These are phyloP conservation scores for Phrynocephalus vlangalii DNA, from an alignment of 2,797 vertebrate genomes.

Conservation along the genomic window DNA sequence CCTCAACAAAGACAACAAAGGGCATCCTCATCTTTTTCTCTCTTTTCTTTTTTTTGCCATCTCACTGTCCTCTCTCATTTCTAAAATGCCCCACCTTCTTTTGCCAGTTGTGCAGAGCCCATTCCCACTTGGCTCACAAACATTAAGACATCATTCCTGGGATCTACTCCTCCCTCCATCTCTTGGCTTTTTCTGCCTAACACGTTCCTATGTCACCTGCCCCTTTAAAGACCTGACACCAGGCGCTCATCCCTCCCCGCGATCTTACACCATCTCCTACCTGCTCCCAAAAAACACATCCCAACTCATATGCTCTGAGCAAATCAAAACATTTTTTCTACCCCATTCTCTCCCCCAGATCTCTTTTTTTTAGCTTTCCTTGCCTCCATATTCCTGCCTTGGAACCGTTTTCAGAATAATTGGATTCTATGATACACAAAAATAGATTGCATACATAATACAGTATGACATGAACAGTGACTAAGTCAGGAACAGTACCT, in stretches of 20 bases:
- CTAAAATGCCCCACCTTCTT: not conserved
- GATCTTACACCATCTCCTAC: not conserved
- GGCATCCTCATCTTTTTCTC: not conserved
- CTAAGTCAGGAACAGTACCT: not conserved
- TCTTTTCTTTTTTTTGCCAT: not conserved
- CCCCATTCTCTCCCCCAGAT: too few species aligned
- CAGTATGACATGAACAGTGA: not conserved
- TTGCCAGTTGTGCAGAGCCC: not conserved
- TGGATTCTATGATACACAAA: not conserved
- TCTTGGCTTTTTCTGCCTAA: not conserved
- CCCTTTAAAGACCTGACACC: not conserved
- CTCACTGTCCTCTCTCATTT: not conserved
- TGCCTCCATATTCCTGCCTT: not conserved
- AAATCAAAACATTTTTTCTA: too few species aligned
- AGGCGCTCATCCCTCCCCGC: not conserved
- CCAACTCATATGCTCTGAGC: not conserved
- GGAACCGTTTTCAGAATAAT: not conserved
- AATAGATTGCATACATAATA: not conserved
- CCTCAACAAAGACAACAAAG: slow-evolving; percentile 35
- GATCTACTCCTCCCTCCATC: not conserved
- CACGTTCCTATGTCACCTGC: not conserved
- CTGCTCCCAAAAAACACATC: not conserved
- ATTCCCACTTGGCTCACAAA: not conserved
- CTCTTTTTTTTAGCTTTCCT: not conserved
- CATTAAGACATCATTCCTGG: not conserved